Evolutionary conservation across 1,140 invertebrate genomes (phyloP).

Genomic region (Caenorhabditis brenneri): DNA sequence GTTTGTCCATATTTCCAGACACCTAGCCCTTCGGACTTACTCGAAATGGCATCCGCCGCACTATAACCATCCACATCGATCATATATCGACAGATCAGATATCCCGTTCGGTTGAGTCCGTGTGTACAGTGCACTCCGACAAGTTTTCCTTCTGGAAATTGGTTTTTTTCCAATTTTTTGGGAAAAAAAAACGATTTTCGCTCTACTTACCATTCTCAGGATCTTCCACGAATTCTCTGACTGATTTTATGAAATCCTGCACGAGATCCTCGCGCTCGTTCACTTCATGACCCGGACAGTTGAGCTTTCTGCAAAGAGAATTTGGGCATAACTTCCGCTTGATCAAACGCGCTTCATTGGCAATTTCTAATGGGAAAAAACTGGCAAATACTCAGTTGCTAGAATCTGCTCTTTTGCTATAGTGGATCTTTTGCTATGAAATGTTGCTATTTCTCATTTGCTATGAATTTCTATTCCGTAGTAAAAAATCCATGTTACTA

Average conservation of each 20-base stretch:
- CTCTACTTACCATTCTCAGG: conserved; percentile 18
- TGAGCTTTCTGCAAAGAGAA: conserved; percentile 34
- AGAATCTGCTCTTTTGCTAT: no score
- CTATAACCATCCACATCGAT: conserved; percentile 45
- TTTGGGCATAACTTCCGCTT: no score
- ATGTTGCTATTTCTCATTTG: no score
- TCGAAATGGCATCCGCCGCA: conserved; percentile 35
- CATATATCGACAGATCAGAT: conserved; percentile 78
- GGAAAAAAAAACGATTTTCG: background rate
- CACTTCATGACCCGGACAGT: conserved; percentile 50
- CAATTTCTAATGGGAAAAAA: no score
- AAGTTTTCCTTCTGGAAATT: conserved; percentile 75
- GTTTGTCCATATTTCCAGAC: no score
- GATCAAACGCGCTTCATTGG: no score
- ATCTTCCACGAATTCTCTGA: conserved; percentile 31
- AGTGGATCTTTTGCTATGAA: no score
- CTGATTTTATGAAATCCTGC: conserved; percentile 54
- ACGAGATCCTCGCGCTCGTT: conserved; percentile 44
- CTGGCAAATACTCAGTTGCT: no score
- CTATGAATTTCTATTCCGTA: no score
- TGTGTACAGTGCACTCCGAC: conserved; percentile 89
- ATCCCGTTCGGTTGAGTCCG: conserved; percentile 86
- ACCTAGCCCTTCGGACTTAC: conserved; percentile 7
- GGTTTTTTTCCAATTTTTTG: conserved; percentile 71
- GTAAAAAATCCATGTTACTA: no score